Conservation (phyloP, 1,140 invertebrate species). For the Planococcus citri region DNA sequence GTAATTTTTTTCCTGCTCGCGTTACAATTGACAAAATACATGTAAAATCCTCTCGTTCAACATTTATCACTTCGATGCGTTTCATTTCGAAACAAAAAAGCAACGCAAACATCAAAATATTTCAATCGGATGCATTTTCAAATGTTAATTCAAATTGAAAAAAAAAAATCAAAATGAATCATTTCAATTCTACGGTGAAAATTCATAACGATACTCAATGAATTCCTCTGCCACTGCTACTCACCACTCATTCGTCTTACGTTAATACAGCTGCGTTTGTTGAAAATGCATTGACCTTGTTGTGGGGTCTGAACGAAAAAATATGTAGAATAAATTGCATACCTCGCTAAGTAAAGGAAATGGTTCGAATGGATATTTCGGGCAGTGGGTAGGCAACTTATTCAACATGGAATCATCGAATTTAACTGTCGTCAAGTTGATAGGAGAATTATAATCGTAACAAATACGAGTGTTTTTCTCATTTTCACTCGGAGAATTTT, state of each 20-base stretch:
- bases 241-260: no score
- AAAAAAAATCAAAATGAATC: background rate
- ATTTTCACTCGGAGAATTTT: no score
- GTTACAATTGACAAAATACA: background rate
- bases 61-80: background rate
- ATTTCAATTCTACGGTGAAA: background rate
- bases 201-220: no score
- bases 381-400: background rate
- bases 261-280: no score
- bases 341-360: no score
- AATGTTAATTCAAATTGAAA: background rate
- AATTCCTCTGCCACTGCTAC: no score
- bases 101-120: background rate
- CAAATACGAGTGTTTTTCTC: no score
- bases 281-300: no score
- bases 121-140: background rate
- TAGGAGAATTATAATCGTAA: no score
- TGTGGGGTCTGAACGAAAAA: no score
- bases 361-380: background rate
- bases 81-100: background rate
- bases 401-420: no score
- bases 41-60: background rate
- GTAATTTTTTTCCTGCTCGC: background rate
- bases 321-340: background rate
- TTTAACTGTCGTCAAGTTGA: no score